Evolutionary conservation across 2,888 invertebrate species (phyloP).

Genomic region (Liodrosophila aerea): DNA sequence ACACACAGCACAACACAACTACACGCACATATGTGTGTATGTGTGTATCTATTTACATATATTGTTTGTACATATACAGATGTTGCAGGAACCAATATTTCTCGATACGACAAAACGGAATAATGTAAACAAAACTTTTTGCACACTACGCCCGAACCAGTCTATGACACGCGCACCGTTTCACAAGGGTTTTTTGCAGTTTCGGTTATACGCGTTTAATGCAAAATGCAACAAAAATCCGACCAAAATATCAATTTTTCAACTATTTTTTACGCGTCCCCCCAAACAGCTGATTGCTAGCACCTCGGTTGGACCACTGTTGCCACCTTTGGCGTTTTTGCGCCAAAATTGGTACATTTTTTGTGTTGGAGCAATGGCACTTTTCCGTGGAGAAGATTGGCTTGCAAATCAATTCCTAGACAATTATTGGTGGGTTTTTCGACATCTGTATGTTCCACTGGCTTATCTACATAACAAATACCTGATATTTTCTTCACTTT

Average conservation of each 20-base stretch:
- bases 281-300: constrained; percentile 25
- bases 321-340: too few relatives aligned
- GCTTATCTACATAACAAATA: too few relatives aligned
- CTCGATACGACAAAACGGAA: constrained; percentile 45
- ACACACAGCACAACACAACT: constrained; percentile 25
- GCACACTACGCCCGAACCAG: constrained; percentile 6
- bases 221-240: constrained; percentile 36
- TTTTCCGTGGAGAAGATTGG: too few relatives aligned
- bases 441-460: too few relatives aligned
- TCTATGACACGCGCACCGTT: constrained; percentile 17
- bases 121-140: constrained; percentile 57
- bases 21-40: constrained; percentile 14
- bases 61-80: constrained; percentile 29
- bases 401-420: too few relatives aligned
- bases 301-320: too few relatives aligned
- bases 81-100: constrained; percentile 32
- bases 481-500: too few relatives aligned
- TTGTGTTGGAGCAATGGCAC: too few relatives aligned
- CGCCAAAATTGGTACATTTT: too few relatives aligned
- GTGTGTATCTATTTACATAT: constrained; percentile 38
- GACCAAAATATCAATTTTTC: constrained; percentile 55
- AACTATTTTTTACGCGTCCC: constrained; percentile 37
- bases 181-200: constrained; percentile 11
- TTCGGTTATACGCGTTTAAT: constrained; percentile 31
- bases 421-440: too few relatives aligned